phyloP scores from a whole-genome alignment of 2,797 vertebrate genomes.

The Antennarius maculatus region DNA sequence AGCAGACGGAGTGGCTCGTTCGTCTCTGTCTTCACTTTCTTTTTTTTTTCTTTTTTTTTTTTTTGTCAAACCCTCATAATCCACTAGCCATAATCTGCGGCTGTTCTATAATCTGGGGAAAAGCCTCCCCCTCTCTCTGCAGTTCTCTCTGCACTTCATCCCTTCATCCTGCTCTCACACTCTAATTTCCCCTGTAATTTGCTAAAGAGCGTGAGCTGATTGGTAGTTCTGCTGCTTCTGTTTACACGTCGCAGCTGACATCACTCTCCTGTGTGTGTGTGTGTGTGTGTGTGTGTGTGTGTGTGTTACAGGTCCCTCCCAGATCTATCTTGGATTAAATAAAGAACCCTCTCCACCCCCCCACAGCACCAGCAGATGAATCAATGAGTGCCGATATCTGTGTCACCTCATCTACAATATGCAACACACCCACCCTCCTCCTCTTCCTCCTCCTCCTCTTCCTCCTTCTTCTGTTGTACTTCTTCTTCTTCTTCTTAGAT shows the following conservation, averaged over 20 bases:
- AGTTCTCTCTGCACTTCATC: constrained; percentile 68
- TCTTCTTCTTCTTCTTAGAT: no score
- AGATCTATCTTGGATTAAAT: constrained; percentile 66
- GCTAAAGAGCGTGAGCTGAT: constrained; percentile 72
- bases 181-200: constrained; percentile 77
- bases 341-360: constrained; percentile 32
- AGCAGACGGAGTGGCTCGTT: constrained; percentile 47
- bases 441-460: not conserved
- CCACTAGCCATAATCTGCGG: constrained; percentile 74
- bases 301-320: constrained; percentile 8
- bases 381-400: constrained; percentile 62
- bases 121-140: constrained; percentile 70
- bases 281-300: no score
- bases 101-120: constrained; percentile 76
- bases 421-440: constrained; percentile 8
- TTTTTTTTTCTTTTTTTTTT: constrained; percentile 51
- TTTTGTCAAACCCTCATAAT: constrained; percentile 74
- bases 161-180: constrained; percentile 74
- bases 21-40: constrained; percentile 42
- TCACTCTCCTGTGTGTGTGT: constrained; percentile 25
- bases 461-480: not conserved
- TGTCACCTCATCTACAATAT: constrained; percentile 40
- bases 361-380: constrained; percentile 40
- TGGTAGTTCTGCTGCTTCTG: constrained; percentile 55
- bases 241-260: constrained; percentile 64